Base-by-base conservation (phyloP, 1,140 invertebrate genomes). In the Sycobia sp. region DNA sequence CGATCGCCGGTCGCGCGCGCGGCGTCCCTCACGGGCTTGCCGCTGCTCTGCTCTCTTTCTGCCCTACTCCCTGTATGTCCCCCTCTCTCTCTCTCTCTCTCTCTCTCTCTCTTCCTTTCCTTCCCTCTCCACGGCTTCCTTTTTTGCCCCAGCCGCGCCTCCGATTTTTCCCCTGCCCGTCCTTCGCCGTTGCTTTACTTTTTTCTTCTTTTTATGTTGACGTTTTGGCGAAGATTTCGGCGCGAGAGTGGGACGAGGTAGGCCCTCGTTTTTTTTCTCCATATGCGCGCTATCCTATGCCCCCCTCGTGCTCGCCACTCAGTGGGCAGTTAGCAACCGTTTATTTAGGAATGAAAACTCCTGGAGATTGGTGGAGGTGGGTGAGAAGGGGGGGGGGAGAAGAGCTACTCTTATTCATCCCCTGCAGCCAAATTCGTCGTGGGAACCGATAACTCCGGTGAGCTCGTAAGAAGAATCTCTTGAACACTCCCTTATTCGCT, bases 281-380 rank as follows among this genome's bases (percentile, higher is more conserved):
- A n/a, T n/a, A n/a, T n/a, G n/a, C n/a, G n/a, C n/a, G n/a, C n/a
- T n/a, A n/a, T n/a, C n/a, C n/a, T n/a, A n/a, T n/a, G n/a, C 55
- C 51, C 36, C 53, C 46, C 49, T 66, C 27, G 23, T 23, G 36
- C 23, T 49, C 16, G 18, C 22, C 43, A 61, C 65, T 27, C 55
- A 16, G 62, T 38, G n/a, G n/a, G 69, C 62, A 63, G 61, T 69
- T 60, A 69, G 68, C 72, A 77, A 77, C 73, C 77, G 70, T 79
- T 78, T 77, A 79, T 79, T 78, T 77, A 74, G 75, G 71, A 72
- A 73, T 73, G 62, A 54, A 65, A 59, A 65, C 29, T 54, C 32
- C 29, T 11, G 29, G 29, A 11, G 29, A 32, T 4, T 11, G 29
- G 29, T 11, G 29, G 29, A 4, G 29, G 29, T 11, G 29, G 29